Percentiles rank a stretch among this genome's conserved stretches.
Conservation (phyloP, 1,140 invertebrate species). For the Oreohelix idahoensis region DNA sequence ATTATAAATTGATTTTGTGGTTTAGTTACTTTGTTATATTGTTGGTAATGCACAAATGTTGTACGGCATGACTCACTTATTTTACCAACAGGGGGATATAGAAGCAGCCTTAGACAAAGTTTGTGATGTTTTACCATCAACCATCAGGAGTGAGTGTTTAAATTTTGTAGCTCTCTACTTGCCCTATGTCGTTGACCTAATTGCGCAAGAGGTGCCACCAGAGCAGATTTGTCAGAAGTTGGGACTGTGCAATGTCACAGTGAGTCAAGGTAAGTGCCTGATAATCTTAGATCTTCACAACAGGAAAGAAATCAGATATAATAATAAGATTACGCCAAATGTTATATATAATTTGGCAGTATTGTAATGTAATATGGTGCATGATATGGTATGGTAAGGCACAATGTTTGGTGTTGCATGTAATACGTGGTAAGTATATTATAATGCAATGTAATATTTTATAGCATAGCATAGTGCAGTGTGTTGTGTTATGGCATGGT, state of each 20-base stretch:
- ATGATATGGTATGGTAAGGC: too few species aligned
- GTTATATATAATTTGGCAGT: too few species aligned
- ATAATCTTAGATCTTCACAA: too few species aligned
- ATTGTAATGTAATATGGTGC: too few species aligned
- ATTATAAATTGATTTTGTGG: too few species aligned
- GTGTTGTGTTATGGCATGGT: not conserved
- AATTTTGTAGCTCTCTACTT: slow-evolving; percentile 45
- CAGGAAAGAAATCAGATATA: too few species aligned
- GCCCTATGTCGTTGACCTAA: slow-evolving; percentile 13
- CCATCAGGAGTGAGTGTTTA: slow-evolving; percentile 40
- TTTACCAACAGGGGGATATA: slow-evolving; percentile 38
- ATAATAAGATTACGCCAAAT: too few species aligned
- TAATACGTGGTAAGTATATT: too few species aligned
- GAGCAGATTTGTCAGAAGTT: slow-evolving; percentile 38
- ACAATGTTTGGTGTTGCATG: too few species aligned
- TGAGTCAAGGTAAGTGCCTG: not conserved
- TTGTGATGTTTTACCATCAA: slow-evolving; percentile 43
- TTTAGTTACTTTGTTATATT: too few species aligned
- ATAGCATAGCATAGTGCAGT: not conserved
- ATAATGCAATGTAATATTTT: not conserved
- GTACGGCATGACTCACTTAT: too few species aligned
- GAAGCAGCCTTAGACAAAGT: slow-evolving; percentile 44
- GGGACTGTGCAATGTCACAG: slow-evolving; percentile 23
- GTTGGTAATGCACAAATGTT: too few species aligned
- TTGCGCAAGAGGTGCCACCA: slow-evolving; percentile 41